Conservation (phyloP, 2,113 vertebrate genomes). For the Aptenodytes patagonicus region DNA sequence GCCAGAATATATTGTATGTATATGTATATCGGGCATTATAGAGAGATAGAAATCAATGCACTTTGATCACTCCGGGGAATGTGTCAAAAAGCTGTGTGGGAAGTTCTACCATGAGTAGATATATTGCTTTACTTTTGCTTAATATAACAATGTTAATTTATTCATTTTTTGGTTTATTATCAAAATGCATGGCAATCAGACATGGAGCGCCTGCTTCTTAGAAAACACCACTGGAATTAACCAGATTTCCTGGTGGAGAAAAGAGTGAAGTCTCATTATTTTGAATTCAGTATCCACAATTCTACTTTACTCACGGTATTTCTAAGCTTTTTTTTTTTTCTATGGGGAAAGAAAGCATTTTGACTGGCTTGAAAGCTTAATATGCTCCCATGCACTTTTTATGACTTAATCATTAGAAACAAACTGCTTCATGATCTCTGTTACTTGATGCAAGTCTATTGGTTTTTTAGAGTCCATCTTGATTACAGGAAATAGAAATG, state of each 20-base stretch:
- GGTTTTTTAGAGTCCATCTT: not conserved
- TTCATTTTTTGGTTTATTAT: not conserved
- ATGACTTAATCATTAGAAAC: not conserved
- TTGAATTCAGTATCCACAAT: not conserved
- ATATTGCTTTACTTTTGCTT: not conserved
- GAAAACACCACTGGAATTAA: not conserved
- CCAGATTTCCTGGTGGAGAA: not conserved
- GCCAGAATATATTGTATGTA: not conserved
- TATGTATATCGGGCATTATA: not conserved
- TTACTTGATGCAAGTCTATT: not conserved
- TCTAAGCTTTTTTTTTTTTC: not conserved
- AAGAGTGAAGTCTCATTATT: not conserved
- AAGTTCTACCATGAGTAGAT: not conserved
- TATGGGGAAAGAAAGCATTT: not conserved
- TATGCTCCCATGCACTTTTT: not conserved
- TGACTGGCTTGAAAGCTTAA: not conserved
- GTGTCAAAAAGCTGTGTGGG: not conserved
- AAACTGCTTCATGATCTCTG: not conserved
- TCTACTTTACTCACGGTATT: not conserved
- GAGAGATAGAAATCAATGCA: not conserved
- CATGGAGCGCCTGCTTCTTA: not conserved
- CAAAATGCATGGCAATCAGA: not conserved
- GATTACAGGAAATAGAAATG: not conserved
- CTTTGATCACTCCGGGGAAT: not conserved
- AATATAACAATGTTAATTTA: not conserved